Evolutionary conservation across 2,113 vertebrate species (phyloP), one percentile per base, ranked within the genome.

Genomic region (Psammodynastes pulverulentus): DNA sequence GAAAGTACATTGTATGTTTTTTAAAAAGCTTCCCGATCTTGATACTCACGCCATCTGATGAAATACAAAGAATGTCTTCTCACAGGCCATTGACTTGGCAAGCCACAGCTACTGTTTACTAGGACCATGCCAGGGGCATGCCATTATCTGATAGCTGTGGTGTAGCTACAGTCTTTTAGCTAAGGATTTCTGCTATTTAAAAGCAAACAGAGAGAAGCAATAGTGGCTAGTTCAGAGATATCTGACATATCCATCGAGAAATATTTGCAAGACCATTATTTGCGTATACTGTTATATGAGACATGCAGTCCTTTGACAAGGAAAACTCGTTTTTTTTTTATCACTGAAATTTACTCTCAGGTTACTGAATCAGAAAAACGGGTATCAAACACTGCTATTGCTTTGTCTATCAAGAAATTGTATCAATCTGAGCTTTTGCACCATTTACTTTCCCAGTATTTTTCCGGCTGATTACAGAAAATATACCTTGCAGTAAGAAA

Each of bases 51-150:
- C 1, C 89, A 46, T 62, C 4, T 93, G 51, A 54, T 26, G 13
- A 39, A 91, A 89, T 46, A 9, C 9, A 53, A 6, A 19, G 2
- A 87, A 84, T 46, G 26, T 46, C 91, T 62, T 93, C 49, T 13
- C 13, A 0, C 24, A 0, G 0, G 29, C 45, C 2, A 0, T 56
- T 0, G 72, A 23, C 45, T 46, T 91, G 26, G 45, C 43, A 12
- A 26, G 52, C 3, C 85, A 43, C 1, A 52, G 6, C 26, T 87
- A 10, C 45, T 90, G 26, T 43, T 79, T 43, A 79, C 72, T 79
- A 79, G 34, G 72, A 79, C 34, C 34, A 23, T 21, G 89, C 49
- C 12, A 0, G 19, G 21, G 12, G 45, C 62, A 53, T 3, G 84
- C 34, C 45, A 26, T 88, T 51, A 34, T 58, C 90, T 85, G 39